Evolutionary conservation across 2,888 invertebrate genomes (phyloP).

Genomic region (Cataglyphis altisquamis): DNA sequence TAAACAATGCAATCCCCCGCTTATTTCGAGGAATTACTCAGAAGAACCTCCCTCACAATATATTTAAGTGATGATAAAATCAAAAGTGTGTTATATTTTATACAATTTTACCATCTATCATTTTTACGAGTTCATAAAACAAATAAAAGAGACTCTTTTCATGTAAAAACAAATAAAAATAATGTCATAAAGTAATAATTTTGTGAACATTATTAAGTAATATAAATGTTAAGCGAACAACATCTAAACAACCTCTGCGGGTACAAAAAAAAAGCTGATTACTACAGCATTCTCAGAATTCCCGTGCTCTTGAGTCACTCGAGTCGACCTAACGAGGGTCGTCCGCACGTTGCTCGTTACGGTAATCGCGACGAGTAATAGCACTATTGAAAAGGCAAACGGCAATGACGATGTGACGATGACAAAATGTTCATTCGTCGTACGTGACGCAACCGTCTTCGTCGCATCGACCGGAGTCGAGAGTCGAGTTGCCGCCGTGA

Average conservation of each 20-base stretch:
- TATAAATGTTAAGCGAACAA: not conserved
- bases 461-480: not conserved
- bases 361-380: constrained; percentile 30
- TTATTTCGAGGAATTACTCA: too few species aligned
- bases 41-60: too few species aligned
- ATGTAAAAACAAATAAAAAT: not conserved
- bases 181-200: not conserved
- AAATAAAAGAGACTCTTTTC: not conserved
- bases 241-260: not conserved
- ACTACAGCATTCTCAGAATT: constrained; percentile 3
- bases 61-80: too few species aligned
- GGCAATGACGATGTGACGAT: constrained; percentile 37
- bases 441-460: constrained; percentile 3
- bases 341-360: constrained; percentile 25
- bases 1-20: too few species aligned
- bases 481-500: not conserved
- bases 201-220: not conserved
- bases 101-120: not conserved
- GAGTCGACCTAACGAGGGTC: constrained; percentile 11
- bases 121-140: not conserved
- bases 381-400: constrained; percentile 13
- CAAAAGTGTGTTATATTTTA: too few species aligned
- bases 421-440: constrained; percentile 25
- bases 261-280: not conserved
- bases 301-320: constrained; percentile 4